Percentiles rank a stretch among this genome's conserved stretches.
These are phyloP conservation scores for Heliconius nattereri DNA, from an alignment of 1,140 invertebrate species.

Conservation along the genomic window DNA sequence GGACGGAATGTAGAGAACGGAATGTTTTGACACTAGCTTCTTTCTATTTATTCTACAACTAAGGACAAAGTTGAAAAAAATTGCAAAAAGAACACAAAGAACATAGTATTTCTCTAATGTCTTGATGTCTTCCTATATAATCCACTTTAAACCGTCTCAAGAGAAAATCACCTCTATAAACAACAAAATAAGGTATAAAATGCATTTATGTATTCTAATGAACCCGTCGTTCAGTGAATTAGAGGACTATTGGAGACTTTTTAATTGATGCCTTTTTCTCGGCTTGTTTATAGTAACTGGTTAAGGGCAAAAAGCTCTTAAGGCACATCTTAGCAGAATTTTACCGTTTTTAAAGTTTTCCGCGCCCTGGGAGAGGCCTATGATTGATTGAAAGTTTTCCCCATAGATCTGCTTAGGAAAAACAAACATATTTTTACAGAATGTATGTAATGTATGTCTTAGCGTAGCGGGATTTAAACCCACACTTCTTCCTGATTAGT, in stretches of 20 bases:
- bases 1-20: too few species aligned
- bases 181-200: conserved; percentile 21
- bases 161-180: conserved; percentile 15
- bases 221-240: conserved; percentile 57
- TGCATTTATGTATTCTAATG: conserved; percentile 45
- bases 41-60: not conserved
- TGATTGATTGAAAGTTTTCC: not conserved
- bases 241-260: conserved; percentile 42
- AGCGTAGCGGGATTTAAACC: too few species aligned
- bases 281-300: conserved; percentile 42
- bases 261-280: conserved; percentile 64
- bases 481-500: too few species aligned
- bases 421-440: too few species aligned
- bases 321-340: not conserved
- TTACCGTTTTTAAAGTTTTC: not conserved
- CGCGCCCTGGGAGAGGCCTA: too few species aligned
- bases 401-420: too few species aligned
- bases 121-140: conserved; percentile 21
- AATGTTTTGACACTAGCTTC: not conserved
- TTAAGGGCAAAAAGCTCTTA: conserved; percentile 40
- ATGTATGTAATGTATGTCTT: too few species aligned
- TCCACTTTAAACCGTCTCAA: not conserved
- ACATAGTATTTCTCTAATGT: not conserved
- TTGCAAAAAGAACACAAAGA: not conserved
- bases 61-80: not conserved